Percentiles rank a stretch among this genome's conserved stretches.
These are phyloP conservation scores for Drosophila nigrodunni DNA, from an alignment of 1,140 invertebrate species.

Conservation along the genomic window DNA sequence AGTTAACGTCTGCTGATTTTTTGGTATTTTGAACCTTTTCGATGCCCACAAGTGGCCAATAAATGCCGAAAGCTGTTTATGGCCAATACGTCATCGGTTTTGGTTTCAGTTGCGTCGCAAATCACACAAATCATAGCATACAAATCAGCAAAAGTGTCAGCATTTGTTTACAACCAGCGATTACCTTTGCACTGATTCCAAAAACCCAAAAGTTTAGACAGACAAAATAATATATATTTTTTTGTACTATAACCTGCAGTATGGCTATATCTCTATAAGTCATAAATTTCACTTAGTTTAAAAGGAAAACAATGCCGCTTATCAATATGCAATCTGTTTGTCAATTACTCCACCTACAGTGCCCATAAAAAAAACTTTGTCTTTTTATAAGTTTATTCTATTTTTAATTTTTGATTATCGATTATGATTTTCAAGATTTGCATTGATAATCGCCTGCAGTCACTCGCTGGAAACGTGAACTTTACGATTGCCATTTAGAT, in stretches of 20 bases:
- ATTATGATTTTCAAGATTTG: slow-evolving; percentile 19
- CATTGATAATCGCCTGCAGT: slow-evolving; percentile 8
- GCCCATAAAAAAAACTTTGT: not conserved
- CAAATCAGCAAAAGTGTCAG: slow-evolving; percentile 24
- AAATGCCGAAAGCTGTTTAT: slow-evolving; percentile 10
- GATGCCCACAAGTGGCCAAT: slow-evolving; percentile 27
- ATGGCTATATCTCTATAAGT: not conserved
- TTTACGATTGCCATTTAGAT: slow-evolving; percentile 1
- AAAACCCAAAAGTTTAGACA: slow-evolving; percentile 12
- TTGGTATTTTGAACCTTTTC: not conserved
- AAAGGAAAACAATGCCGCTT: slow-evolving; percentile 5
- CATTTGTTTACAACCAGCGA: slow-evolving; percentile 24
- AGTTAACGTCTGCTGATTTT: not conserved
- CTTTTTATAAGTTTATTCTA: not conserved
- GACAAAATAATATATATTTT: slow-evolving; percentile 12
- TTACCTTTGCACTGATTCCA: slow-evolving; percentile 1
- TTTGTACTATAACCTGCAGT: too few relatives aligned
- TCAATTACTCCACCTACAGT: not conserved
- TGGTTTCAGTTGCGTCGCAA: not conserved
- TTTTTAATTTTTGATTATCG: not conserved
- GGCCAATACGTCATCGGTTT: slow-evolving; percentile 17
- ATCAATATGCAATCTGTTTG: slow-evolving; percentile 27
- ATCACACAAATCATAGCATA: slow-evolving; percentile 47
- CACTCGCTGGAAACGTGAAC: slow-evolving; percentile 9
- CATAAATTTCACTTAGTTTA: slow-evolving; percentile 17